Evolutionary conservation across 1,140 invertebrate genomes (phyloP).

Genomic region (Goniozus legneri): DNA sequence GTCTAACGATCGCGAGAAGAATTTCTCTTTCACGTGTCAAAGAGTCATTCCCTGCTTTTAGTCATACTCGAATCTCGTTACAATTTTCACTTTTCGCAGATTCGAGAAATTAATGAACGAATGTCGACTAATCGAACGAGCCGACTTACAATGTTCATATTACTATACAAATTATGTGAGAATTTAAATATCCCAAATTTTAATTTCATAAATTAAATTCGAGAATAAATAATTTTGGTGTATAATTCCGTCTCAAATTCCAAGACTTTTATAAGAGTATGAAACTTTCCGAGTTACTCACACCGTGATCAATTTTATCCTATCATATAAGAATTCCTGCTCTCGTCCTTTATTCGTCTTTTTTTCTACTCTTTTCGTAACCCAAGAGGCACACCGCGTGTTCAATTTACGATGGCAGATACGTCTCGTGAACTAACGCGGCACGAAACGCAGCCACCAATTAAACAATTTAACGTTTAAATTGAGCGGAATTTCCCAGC

Average conservation of each 20-base stretch:
- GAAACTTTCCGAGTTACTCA: conserved; percentile 9
- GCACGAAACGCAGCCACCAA: conserved; percentile 32
- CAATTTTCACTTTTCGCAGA: too few species aligned
- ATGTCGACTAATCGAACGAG: too few species aligned
- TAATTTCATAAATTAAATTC: too few species aligned
- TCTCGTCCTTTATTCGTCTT: conserved; percentile 4
- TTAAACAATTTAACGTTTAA: conserved; percentile 47
- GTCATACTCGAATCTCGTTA: conserved; percentile 7
- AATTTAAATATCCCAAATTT: too few species aligned
- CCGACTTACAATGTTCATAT: too few species aligned
- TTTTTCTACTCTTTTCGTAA: conserved; percentile 4
- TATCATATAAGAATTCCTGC: neutral
- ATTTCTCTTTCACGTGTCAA: neutral
- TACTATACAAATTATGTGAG: too few species aligned
- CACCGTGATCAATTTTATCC: conserved; percentile 7
- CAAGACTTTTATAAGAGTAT: too few species aligned
- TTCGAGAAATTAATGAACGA: too few species aligned
- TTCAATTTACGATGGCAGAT: conserved; percentile 5
- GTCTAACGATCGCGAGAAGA: neutral
- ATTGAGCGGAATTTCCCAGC: conserved; percentile 40
- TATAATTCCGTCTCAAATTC: too few species aligned
- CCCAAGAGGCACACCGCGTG: neutral
- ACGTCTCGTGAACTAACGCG: conserved; percentile 22
- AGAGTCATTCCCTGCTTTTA: neutral
- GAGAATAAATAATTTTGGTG: too few species aligned